Evolutionary conservation across 2,888 invertebrate genomes (phyloP), one percentile per base, ranked within the genome.

Genomic region (Stenotaenia linearis): DNA sequence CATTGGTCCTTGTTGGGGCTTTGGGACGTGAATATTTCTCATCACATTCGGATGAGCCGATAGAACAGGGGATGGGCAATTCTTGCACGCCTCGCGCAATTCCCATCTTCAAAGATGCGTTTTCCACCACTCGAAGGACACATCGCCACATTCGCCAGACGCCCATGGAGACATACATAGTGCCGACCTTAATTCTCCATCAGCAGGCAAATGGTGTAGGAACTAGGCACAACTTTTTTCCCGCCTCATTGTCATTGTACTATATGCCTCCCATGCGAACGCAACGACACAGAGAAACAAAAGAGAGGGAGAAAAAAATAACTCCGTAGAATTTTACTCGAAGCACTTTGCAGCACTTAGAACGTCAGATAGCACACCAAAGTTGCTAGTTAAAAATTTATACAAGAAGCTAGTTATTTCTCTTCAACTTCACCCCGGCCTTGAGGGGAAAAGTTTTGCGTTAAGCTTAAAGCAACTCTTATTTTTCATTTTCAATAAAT

Each of bases 1-100:
- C 61, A 61, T 61, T 61, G 61, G 61, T 61, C 61, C 61, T 25
- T 61, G 61, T 61, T 61, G 61, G 61, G 61, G 61, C 61, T 61
- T 61, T 61, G 61, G 61, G 61, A 61, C 25, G 61, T 61, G 61
- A 61, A 61, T 61, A 61, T 61, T 61, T 61, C 61, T 61, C 61
- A 61, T 61, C 61, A 61, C 61, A 61, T 61, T 61, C 61, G 61
- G 61, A 61, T 61, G 61, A 61, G 61, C 25, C 61, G 61, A 61
- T 61, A 61, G 61, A 61, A 61, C 61, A 61, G 61, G 61, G 61
- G 61, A 61, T 61, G 61, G 61, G 61, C 61, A 61, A 61, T 61
- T 61, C 25, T 61, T 61, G 61, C 61, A 61, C 61, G 61, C 61
- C 61, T 61, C 61, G 61, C 61, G 61, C 61, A 61, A 61, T 61